These are phyloP conservation scores for Laspeyria flexula DNA, from an alignment of 2,888 invertebrate genomes.

Conservation along the genomic window DNA sequence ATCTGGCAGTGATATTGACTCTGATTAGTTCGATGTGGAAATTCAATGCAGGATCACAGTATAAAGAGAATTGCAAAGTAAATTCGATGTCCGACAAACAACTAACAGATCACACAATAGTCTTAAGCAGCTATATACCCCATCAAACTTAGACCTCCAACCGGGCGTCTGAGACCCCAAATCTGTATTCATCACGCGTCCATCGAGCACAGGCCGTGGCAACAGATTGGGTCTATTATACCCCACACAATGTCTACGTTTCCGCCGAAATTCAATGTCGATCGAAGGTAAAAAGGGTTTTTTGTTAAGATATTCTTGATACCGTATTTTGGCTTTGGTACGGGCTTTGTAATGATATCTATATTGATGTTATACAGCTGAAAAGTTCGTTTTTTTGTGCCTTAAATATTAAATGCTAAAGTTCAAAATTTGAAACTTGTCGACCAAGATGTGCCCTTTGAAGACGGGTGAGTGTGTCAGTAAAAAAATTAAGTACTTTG, in stretches of 20 bases:
- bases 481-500: too few relatives aligned
- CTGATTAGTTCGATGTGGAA: too few relatives aligned
- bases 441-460: too few relatives aligned
- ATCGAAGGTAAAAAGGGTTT: slow-evolving; percentile 47
- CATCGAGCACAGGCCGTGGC: slow-evolving; percentile 32
- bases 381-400: too few relatives aligned
- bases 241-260: slow-evolving; percentile 50
- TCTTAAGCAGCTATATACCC: slow-evolving; percentile 32
- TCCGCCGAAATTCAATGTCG: slow-evolving; percentile 55
- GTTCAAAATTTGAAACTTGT: too few relatives aligned
- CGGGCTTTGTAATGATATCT: slow-evolving; percentile 23
- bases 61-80: too few relatives aligned
- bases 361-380: too few relatives aligned
- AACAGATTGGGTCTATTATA: slow-evolving; percentile 54
- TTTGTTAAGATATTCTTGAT: slow-evolving; percentile 35
- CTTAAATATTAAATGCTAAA: too few relatives aligned
- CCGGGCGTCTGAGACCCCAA: slow-evolving; percentile 28
- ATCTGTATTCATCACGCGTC: slow-evolving; percentile 49
- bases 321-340: slow-evolving; percentile 30
- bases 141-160: slow-evolving; percentile 37
- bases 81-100: too few relatives aligned
- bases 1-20: too few relatives aligned
- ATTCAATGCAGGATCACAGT: too few relatives aligned
- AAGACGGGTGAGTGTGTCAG: too few relatives aligned
- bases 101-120: slow-evolving; percentile 25